phyloP scores from a whole-genome alignment of 2,113 vertebrate species.

The Rhinolophus sinicus region DNA sequence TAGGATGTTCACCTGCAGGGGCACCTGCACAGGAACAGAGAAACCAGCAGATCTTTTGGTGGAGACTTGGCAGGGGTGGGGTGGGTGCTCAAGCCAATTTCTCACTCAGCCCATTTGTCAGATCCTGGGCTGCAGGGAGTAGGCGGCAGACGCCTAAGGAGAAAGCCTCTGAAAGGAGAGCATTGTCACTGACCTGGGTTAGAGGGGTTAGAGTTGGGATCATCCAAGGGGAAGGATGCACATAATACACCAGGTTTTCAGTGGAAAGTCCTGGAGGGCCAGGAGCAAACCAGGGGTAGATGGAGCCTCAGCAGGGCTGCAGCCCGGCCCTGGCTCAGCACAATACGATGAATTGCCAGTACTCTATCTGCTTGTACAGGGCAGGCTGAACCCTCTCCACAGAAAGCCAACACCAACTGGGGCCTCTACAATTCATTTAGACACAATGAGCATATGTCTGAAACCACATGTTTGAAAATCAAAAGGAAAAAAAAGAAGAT shows the following conservation, averaged over 20 bases:
- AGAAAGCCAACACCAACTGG: neutral
- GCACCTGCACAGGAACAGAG: slow-evolving; percentile 5
- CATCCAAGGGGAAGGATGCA: neutral
- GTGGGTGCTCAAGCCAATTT: neutral
- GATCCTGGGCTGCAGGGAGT: neutral
- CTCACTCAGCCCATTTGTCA: neutral
- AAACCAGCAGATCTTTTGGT: neutral
- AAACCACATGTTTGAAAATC: slow-evolving; percentile 29
- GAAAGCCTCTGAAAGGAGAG: neutral
- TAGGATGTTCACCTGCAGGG: neutral
- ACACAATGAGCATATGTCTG: neutral
- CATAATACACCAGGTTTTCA: neutral
- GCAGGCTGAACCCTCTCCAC: neutral
- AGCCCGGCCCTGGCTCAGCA: neutral
- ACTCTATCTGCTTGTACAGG: neutral
- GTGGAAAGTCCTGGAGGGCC: neutral
- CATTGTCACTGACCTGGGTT: neutral
- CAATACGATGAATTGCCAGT: neutral
- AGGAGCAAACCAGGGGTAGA: neutral
- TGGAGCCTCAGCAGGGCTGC: neutral
- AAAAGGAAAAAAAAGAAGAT: slow-evolving; percentile 48
- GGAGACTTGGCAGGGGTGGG: neutral
- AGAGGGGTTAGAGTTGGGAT: neutral
- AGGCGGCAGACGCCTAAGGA: neutral
- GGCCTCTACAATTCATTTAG: slow-evolving; percentile 2